Conservation (phyloP, 2,888 invertebrate species). For the Petrophora chlorosata region DNA sequence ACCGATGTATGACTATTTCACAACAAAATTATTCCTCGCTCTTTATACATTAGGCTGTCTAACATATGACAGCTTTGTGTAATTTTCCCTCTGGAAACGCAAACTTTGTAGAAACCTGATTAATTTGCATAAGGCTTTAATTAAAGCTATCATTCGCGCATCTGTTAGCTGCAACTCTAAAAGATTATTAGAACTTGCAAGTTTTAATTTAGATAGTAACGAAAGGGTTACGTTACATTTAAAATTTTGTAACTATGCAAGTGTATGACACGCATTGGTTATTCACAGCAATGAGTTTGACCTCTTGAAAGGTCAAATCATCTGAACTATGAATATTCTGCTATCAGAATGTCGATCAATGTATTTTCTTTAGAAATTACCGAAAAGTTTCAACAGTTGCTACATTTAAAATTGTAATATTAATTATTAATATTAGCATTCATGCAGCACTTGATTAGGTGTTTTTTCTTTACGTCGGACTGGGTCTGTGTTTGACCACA, state of each 20-base stretch:
- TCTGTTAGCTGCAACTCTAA: conserved; percentile 1
- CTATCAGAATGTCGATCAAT: background rate
- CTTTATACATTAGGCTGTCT: conserved; percentile 44
- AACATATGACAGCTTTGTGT: conserved; percentile 41
- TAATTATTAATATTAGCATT: too few relatives aligned
- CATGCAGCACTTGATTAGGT: too few relatives aligned
- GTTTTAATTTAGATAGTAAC: conserved; percentile 1
- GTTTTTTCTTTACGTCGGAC: too few relatives aligned
- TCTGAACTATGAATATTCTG: background rate
- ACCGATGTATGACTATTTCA: conserved; percentile 47
- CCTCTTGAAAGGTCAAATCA: too few relatives aligned
- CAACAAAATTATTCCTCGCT: conserved; percentile 45
- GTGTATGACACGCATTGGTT: too few relatives aligned
- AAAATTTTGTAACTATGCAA: background rate
- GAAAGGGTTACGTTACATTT: background rate
- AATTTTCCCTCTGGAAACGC: conserved; percentile 29
- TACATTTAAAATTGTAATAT: too few relatives aligned
- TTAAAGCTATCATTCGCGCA: conserved; percentile 29
- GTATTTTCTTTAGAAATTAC: too few relatives aligned
- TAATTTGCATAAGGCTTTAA: conserved; percentile 40
- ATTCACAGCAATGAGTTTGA: background rate
- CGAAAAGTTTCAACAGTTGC: too few relatives aligned
- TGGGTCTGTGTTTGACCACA: too few relatives aligned
- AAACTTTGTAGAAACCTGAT: conserved; percentile 34
- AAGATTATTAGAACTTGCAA: too few relatives aligned